Evolutionary conservation across 1,140 invertebrate species (phyloP), one percentile per base, ranked within the genome.

Genomic region (Megathymus violae): DNA sequence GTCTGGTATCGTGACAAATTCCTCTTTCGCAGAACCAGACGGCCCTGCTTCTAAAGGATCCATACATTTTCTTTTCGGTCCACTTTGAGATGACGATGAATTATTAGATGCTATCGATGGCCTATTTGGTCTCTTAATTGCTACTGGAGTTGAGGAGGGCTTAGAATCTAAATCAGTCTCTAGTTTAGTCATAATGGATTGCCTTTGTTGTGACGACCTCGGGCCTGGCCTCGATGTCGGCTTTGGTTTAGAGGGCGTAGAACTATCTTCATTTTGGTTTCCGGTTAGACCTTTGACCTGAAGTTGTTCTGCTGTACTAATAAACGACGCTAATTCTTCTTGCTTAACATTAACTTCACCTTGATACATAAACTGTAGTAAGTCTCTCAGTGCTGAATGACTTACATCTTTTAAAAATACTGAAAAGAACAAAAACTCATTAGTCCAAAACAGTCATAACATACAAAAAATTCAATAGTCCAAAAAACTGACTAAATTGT

Each of bases 351-450:
- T 96, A 47, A 97, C 96, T 92, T 97, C 95, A 68, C 96, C 96
- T 91, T 95, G 94, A 82, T 97, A 97, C 95, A 97, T 97, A 88
- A 97, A 97, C 79, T 95, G 94, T 74, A 97, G 93, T 73, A 97
- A 93, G 86, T 96, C 94, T 88, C 94, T 94, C 74, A 97, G 88
- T 68, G 96, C 95, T 62, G 92, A 91, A 85, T 95, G 94, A 86
- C 94, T 94, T 82, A 96, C 94, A 87, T 96, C 95, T 92, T 96
- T 96, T 82, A 97, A 92, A 91, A 97, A 96, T 78, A 97, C 95
- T 93, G 84, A 0, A 62, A 91, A 92, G 74, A 78, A 85, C 71
- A 79, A 48, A 70, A 72, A 46, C 0, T 15, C 0, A 66, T 67
- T n/a, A n/a, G n/a, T n/a, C n/a, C n/a, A n/a, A n/a, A n/a, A n/a